These are phyloP conservation scores for Troglohyphantes excavatus DNA, from an alignment of 2,888 invertebrate genomes.

Conservation along the genomic window DNA sequence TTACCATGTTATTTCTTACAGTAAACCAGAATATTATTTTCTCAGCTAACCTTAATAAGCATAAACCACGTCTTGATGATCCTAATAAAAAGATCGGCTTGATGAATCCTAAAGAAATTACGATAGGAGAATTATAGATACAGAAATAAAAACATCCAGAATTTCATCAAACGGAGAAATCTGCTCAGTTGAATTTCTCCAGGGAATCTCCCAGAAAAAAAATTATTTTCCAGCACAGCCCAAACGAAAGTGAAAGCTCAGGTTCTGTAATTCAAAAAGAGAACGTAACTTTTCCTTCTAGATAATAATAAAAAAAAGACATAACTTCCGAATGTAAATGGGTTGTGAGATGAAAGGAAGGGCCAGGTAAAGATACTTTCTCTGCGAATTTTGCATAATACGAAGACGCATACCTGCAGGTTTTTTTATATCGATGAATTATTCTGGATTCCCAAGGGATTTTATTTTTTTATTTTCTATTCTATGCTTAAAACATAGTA, in stretches of 20 bases:
- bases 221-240: conserved; percentile 5
- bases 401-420: conserved; percentile 18
- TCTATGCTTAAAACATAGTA: conserved; percentile 16
- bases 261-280: conserved; percentile 38
- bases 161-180: conserved; percentile 11
- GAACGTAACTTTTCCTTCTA: conserved; percentile 3
- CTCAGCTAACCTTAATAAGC: too few relatives aligned
- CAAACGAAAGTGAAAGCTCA: conserved; percentile 40
- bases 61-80: too few relatives aligned
- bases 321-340: conserved; percentile 55
- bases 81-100: too few relatives aligned
- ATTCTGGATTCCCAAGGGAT: conserved; percentile 20
- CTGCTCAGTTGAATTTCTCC: background rate
- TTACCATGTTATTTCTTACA: too few relatives aligned
- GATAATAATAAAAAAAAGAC: conserved; percentile 7
- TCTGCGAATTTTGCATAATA: conserved; percentile 47
- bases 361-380: conserved; percentile 1
- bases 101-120: too few relatives aligned
- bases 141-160: background rate
- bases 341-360: conserved; percentile 42
- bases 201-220: conserved; percentile 9
- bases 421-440: conserved; percentile 61
- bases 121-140: background rate
- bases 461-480: background rate
- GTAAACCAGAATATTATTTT: too few relatives aligned